Base-by-base conservation (phyloP, 2,888 invertebrate species). In the Eupithecia dodoneata region DNA sequence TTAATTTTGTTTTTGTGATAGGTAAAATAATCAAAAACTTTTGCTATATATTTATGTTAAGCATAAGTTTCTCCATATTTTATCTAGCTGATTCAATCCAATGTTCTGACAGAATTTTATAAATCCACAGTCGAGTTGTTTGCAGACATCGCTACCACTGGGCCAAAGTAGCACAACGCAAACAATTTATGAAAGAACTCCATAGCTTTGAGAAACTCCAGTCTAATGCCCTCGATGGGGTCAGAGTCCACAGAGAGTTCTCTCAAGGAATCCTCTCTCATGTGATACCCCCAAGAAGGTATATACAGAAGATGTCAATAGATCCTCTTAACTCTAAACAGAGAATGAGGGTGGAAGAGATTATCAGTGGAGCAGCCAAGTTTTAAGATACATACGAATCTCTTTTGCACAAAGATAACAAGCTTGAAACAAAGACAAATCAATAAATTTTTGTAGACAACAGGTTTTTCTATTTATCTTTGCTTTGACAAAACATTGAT, bases 171-270 rank as follows among this genome's bases (percentile, higher is more conserved):
- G 92, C 93, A 30, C 96, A 96, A 82, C 95, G 95, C 72, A 94
- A 91, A 71, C 96, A 97, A 83, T 95, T 97, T 82, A 96, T 96
- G 91, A 95, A 89, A 75, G 97, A 97, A 87, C 94, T 97, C 3
- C 93, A 94, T 82, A 95, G 94, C 82, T 96, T 96, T 83, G 96
- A 97, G 87, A 93, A 94, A 80, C 93, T 96, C 75, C 97, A 97
- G 85, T 90, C 95, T 9, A 96, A 95, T 83, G 97, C 97, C 2
- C 85, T 97, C 77, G 96, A 96, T 77, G 96, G 97, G 15, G 96
- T 96, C 0, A 91, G 96, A 85, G 95, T 97, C 15, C 96, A 97
- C 84, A 90, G 97, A 47, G 96, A 96, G 85, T 97, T 97, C 87
- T 96, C 96, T 70, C 93, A 95, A 83, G 95, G 95, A 65, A 93